These are phyloP conservation scores for Phaenicophaeus curvirostris DNA, from an alignment of 2,797 vertebrate genomes.

Conservation along the genomic window DNA sequence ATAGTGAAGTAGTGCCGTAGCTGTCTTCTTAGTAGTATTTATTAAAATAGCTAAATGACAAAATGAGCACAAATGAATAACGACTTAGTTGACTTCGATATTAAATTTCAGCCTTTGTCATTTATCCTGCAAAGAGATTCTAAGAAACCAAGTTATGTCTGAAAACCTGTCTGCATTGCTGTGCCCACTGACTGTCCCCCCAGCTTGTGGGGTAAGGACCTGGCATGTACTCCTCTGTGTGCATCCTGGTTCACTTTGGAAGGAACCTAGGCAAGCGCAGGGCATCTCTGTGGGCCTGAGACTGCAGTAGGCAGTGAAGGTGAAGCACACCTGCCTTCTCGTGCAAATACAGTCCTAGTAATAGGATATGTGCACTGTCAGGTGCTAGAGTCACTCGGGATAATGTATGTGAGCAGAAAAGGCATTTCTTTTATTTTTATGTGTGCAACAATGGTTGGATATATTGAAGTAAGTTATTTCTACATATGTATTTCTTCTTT, in stretches of 20 bases:
- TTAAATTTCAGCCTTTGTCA: neutral
- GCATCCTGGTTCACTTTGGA: neutral
- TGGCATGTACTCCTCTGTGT: fast-evolving
- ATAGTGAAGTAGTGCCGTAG: neutral
- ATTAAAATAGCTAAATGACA: neutral
- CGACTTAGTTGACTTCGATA: neutral
- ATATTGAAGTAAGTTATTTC: neutral
- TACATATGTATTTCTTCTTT: neutral
- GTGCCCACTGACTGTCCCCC: neutral
- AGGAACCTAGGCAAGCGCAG: neutral
- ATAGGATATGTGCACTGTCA: fast-evolving
- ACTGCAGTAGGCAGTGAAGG: neutral
- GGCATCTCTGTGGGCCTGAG: neutral
- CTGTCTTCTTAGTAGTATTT: neutral
- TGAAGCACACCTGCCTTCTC: neutral
- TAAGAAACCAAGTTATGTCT: neutral
- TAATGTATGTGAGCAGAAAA: neutral
- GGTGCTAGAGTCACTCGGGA: neutral
- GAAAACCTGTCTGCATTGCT: neutral
- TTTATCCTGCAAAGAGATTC: neutral
- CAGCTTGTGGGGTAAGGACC: neutral
- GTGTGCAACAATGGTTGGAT: neutral
- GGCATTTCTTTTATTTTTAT: neutral
- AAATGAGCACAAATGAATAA: neutral
- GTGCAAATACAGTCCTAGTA: neutral